These are phyloP conservation scores for Phalacrocorax pelagicus DNA, from an alignment of 2,113 vertebrate species.

Conservation along the genomic window DNA sequence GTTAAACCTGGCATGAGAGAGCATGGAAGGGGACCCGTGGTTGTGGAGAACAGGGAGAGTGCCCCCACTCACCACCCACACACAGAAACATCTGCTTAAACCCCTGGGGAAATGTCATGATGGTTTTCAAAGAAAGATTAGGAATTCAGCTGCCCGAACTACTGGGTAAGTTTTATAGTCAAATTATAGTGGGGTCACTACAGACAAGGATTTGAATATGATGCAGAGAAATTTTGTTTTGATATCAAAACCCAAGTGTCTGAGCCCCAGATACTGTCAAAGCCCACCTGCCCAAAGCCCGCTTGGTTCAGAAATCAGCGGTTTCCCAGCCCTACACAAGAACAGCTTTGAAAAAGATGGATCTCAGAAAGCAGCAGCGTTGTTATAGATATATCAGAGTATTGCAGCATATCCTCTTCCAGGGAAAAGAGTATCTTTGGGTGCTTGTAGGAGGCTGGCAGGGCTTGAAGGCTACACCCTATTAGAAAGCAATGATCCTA, in stretches of 20 bases:
- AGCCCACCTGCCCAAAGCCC: neutral
- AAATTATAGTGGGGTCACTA: neutral
- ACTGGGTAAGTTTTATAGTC: neutral
- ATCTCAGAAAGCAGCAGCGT: neutral
- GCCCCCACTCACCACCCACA: accelerated
- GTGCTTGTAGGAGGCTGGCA: neutral
- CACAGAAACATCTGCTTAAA: neutral
- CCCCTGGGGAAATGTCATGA: neutral
- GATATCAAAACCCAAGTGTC: neutral
- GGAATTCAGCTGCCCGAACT: neutral
- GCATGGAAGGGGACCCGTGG: accelerated
- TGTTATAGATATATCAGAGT: neutral
- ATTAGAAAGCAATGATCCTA: neutral
- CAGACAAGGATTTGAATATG: neutral
- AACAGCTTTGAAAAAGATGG: neutral
- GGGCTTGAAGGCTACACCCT: neutral
- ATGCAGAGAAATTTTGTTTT: neutral
- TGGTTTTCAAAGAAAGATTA: neutral
- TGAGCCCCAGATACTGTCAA: neutral
- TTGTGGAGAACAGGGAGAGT: neutral
- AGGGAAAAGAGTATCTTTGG: neutral
- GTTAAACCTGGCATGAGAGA: neutral
- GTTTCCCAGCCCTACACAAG: neutral
- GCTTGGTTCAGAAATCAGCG: neutral
- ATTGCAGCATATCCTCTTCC: neutral